These are phyloP conservation scores for Notolabrus celidotus DNA, from an alignment of 2,797 vertebrate species.

Conservation along the genomic window DNA sequence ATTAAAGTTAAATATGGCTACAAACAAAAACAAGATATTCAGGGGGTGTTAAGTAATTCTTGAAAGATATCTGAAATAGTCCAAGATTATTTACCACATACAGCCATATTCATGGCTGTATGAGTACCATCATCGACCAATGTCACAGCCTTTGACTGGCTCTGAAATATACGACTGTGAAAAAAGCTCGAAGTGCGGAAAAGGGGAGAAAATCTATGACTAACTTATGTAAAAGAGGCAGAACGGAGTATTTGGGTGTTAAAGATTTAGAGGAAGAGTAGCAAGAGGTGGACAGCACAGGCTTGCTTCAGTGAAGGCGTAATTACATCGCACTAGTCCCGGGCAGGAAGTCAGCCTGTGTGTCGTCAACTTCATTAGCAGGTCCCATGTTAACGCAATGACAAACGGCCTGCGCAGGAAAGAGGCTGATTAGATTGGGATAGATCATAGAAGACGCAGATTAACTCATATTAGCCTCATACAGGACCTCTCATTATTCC, in stretches of 20 bases:
- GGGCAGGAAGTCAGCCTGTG: conserved; percentile 51
- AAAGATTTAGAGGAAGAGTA: neutral
- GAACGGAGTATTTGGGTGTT: neutral
- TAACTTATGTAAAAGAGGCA: neutral
- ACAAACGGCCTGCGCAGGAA: conserved; percentile 64
- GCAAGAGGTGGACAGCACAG: conserved; percentile 4
- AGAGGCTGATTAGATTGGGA: conserved; percentile 71
- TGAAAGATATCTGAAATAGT: neutral
- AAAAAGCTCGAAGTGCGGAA: neutral
- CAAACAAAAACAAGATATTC: neutral
- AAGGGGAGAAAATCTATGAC: neutral
- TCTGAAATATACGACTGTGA: neutral
- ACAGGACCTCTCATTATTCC: conserved; percentile 64
- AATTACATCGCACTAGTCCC: conserved; percentile 41
- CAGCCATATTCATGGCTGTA: neutral
- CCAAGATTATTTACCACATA: neutral
- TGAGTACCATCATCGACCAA: neutral
- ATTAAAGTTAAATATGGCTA: neutral
- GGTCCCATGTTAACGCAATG: conserved; percentile 67
- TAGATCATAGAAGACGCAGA: conserved; percentile 73
- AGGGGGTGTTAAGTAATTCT: neutral
- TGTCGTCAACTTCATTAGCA: conserved; percentile 69
- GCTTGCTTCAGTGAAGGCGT: conserved; percentile 16
- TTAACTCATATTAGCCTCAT: conserved; percentile 75
- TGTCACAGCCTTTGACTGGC: neutral